phyloP scores from a whole-genome alignment of 2,113 vertebrate genomes.

The Vicugna pacos region DNA sequence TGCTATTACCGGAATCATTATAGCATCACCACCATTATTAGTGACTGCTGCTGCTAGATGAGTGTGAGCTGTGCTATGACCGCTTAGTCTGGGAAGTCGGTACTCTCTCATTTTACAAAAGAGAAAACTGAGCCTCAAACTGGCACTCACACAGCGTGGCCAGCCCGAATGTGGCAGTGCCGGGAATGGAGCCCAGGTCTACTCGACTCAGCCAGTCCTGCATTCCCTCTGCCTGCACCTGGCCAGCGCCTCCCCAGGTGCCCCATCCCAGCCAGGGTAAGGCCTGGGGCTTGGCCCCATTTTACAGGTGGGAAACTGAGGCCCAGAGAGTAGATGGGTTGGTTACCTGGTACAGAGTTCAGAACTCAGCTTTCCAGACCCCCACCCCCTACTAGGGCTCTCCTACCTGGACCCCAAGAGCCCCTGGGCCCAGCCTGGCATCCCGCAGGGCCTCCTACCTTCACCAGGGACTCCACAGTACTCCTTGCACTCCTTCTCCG shows the following conservation, averaged over 20 bases:
- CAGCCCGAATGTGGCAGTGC: neutral
- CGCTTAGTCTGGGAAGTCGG: neutral
- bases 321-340: neutral
- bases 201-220: neutral
- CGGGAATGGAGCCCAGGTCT: neutral
- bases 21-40: fast-evolving
- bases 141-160: neutral
- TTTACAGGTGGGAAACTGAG: neutral
- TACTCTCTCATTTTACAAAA: neutral
- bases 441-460: constrained; percentile 83
- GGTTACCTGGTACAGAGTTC: neutral
- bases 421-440: neutral
- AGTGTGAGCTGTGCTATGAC: fast-evolving
- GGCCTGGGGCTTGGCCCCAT: neutral
- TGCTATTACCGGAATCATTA: fast-evolving
- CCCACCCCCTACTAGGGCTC: neutral
- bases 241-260: neutral
- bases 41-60: neutral
- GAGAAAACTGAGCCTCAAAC: neutral
- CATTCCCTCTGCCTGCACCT: neutral
- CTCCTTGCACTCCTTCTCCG: constrained; percentile 95
- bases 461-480: constrained; percentile 91
- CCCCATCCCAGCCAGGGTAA: neutral
- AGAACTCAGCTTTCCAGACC: neutral
- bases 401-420: neutral